phyloP scores from a whole-genome alignment of 2,797 vertebrate genomes.

The Fringilla coelebs region DNA sequence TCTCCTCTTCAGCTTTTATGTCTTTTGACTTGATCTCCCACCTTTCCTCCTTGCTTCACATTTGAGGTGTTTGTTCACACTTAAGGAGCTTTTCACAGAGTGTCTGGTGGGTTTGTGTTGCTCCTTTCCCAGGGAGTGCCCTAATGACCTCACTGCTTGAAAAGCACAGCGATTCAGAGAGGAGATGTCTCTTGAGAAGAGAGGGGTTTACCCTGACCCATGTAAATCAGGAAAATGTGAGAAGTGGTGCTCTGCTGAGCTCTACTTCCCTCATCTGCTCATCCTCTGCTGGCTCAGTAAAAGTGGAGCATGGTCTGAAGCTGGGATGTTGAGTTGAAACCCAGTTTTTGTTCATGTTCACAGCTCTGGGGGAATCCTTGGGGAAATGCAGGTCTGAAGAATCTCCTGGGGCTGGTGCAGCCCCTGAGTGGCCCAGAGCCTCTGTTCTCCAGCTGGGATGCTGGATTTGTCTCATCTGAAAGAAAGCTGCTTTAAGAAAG shows the following conservation, averaged over 20 bases:
- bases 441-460: not conserved
- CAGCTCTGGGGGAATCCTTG: not conserved
- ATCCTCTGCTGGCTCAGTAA: not conserved
- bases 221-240: not conserved
- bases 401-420: not conserved
- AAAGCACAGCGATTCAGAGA: rapidly evolving
- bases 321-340: not conserved
- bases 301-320: not conserved
- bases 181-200: not conserved
- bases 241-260: not conserved
- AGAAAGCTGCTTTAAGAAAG: not conserved
- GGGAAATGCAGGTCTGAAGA: not conserved
- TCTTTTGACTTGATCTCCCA: not conserved
- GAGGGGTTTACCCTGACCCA: not conserved
- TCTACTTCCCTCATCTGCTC: not conserved
- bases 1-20: not conserved
- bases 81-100: not conserved
- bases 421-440: rapidly evolving
- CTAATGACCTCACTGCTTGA: not conserved
- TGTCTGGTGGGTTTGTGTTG: not conserved
- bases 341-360: not conserved
- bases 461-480: not conserved
- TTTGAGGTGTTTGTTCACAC: not conserved
- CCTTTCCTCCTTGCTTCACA: not conserved
- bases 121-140: not conserved